Base-by-base conservation (phyloP, 2,113 vertebrate genomes). In the Oreochromis niloticus region DNA sequence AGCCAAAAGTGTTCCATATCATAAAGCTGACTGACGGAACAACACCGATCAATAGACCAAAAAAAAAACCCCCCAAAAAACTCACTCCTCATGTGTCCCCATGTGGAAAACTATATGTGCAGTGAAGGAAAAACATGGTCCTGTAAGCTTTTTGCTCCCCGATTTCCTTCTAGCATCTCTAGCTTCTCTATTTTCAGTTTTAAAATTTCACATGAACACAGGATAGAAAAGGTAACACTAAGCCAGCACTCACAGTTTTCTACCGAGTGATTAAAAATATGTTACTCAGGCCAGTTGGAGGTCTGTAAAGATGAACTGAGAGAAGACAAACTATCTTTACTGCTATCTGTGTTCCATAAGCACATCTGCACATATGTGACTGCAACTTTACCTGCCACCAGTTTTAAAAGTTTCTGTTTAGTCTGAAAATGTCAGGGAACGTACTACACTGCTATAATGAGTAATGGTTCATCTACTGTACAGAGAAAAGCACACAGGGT, bases 51-150 rank as follows among this genome's bases (percentile, higher is more conserved):
- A 52, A 46, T 50, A 8, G 24, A 78, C 16, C 10, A 12, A 27
- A 1, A 8, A 8, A 2, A 17, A 17, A 73, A 19, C n/a, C n/a
- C n/a, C 2, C 11, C 2, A 0, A 39, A 66, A 66, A 66, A 8
- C 19, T 22, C 22, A 27, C 41, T 19, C 9, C 41, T 24, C 66
- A 71, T 30, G 71, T 48, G 14, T 48, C 24, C 22, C 43, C 46
- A 50, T 78, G 43, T 50, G 43, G 14, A 78, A 78, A 78, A 50
- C 43, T 50, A 5, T 52, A 48, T 50, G 43, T 32, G 16, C 43
- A 19, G 43, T 50, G 43, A 78, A 78, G 43, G 43, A 19, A 78
- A 50, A 50, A 78, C 43, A 50, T 32, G 43, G 16, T 78, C 16
- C 16, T 32, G 71, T 16, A 50, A 78, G 71, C 6, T 32, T 78